Evolutionary conservation across 2,113 vertebrate species (phyloP).

Genomic region (Phalacrocorax aristotelis): DNA sequence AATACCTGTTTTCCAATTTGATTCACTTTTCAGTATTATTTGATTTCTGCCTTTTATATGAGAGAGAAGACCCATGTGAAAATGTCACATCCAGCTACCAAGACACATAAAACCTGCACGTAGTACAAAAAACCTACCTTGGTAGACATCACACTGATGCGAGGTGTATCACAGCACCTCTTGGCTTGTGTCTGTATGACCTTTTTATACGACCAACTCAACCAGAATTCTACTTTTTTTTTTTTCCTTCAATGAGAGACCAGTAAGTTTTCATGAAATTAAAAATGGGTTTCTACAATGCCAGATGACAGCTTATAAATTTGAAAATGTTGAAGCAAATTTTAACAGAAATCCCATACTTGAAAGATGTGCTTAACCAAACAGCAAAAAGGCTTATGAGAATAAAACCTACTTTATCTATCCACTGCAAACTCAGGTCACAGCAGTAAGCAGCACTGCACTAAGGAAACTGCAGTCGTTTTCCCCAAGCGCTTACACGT

Average conservation of each 20-base stretch:
- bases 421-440: neutral
- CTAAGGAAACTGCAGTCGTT: neutral
- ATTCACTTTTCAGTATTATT: neutral
- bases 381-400: neutral
- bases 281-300: neutral
- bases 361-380: neutral
- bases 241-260: neutral
- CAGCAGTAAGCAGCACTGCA: neutral
- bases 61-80: neutral
- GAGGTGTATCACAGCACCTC: neutral
- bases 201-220: neutral
- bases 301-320: neutral
- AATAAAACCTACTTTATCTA: neutral
- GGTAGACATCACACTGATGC: accelerated
- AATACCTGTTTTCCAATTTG: neutral
- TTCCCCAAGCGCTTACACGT: neutral
- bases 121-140: neutral
- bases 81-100: neutral
- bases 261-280: neutral
- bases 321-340: neutral
- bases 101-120: accelerated
- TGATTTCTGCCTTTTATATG: neutral
- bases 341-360: neutral
- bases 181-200: neutral
- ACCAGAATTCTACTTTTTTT: neutral